Evolutionary conservation across 2,888 invertebrate species (phyloP).

Genomic region (Stictocephala bisonia): DNA sequence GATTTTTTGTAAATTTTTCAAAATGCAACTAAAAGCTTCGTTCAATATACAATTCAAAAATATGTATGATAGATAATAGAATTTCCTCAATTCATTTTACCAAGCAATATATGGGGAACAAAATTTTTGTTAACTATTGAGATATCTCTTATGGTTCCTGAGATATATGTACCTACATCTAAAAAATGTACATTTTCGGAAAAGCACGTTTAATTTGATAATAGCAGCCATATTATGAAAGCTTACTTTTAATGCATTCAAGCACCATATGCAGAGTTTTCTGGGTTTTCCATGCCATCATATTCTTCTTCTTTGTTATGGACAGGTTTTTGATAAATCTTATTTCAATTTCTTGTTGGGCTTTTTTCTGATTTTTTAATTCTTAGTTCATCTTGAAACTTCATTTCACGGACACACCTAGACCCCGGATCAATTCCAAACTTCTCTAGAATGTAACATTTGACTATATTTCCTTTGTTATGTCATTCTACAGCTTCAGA

Average conservation of each 20-base stretch:
- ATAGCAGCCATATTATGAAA: no score
- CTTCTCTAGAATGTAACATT: slow-evolving; percentile 27
- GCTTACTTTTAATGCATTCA: slow-evolving; percentile 28
- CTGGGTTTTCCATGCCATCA: slow-evolving; percentile 32
- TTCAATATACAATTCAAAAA: no score
- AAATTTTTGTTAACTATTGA: no score
- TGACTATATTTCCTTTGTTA: slow-evolving; percentile 32
- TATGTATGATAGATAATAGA: no score
- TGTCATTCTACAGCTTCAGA: slow-evolving; percentile 27
- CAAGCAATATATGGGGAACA: no score
- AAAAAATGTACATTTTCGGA: no score
- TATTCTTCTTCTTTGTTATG: slow-evolving; percentile 31
- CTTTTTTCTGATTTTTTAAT: slow-evolving; percentile 17
- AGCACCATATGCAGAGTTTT: slow-evolving; percentile 34
- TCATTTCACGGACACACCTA: slow-evolving; percentile 37
- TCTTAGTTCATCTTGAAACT: slow-evolving; percentile 14
- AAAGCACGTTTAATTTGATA: no score
- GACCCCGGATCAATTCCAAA: slow-evolving; percentile 22
- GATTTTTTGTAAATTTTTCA: no score
- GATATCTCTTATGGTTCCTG: no score
- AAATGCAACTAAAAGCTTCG: no score
- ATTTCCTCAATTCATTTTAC: no score
- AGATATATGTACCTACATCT: no score
- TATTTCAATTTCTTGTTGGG: slow-evolving; percentile 23
- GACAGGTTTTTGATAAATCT: slow-evolving; percentile 6